Conservation (phyloP, 1,140 invertebrate genomes). For the Tribolium castaneum region DNA sequence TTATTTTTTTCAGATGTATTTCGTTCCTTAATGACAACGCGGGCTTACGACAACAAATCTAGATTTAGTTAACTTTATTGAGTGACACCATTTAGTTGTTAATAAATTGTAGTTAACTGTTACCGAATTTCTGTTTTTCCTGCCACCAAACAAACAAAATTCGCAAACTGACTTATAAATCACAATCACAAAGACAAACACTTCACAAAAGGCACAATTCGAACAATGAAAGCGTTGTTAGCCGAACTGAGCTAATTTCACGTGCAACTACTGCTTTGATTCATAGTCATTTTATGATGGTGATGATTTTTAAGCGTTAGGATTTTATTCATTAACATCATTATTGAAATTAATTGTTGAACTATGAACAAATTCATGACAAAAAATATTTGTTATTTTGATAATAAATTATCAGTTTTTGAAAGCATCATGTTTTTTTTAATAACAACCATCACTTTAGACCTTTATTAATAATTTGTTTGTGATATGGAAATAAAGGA, state of each 20-base stretch:
- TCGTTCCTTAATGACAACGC: slow-evolving; percentile 33
- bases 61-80: background rate
- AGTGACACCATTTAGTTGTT: background rate
- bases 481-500: no score
- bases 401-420: no score
- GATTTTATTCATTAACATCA: no score
- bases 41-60: no score
- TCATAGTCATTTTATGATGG: no score
- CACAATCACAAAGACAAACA: background rate
- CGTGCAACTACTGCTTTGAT: background rate
- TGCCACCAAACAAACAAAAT: background rate
- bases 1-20: slow-evolving; percentile 52
- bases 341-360: no score
- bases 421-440: no score
- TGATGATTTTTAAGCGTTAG: no score
- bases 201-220: background rate
- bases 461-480: no score
- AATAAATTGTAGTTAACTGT: background rate
- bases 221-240: background rate
- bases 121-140: background rate
- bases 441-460: no score
- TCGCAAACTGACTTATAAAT: background rate
- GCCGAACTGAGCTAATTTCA: background rate
- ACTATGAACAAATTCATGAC: no score
- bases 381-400: no score